These are phyloP conservation scores for Eremophila alpestris DNA, from an alignment of 2,797 vertebrate species.

Conservation along the genomic window DNA sequence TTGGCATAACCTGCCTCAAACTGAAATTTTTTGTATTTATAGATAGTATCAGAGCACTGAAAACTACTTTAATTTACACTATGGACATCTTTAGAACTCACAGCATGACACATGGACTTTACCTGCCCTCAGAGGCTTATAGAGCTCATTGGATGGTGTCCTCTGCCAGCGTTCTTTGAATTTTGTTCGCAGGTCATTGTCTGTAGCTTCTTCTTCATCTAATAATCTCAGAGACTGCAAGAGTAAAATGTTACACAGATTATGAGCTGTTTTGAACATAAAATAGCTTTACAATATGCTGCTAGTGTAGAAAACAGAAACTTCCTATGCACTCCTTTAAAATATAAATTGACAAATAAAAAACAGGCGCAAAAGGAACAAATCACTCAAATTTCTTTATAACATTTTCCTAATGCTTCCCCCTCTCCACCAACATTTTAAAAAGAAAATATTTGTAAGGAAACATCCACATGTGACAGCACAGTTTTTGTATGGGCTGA, in stretches of 20 bases:
- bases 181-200: constrained; percentile 91
- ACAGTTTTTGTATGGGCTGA: background rate
- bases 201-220: constrained; percentile 91
- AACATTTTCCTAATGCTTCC: background rate
- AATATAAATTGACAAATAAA: background rate
- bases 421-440: too few species aligned
- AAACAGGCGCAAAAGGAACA: background rate
- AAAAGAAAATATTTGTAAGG: background rate
- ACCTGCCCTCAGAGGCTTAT: constrained; percentile 93
- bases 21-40: background rate
- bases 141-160: constrained; percentile 93
- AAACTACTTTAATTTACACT: background rate
- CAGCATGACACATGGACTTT: background rate
- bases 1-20: background rate
- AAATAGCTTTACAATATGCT: background rate
- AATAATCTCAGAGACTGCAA: constrained; percentile 90
- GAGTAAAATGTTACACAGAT: background rate
- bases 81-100: background rate
- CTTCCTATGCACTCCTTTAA: background rate
- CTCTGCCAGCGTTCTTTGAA: constrained; percentile 97
- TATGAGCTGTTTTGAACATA: background rate
- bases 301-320: background rate
- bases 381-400: background rate
- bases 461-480: background rate
- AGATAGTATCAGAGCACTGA: background rate